Evolutionary conservation across 2,113 vertebrate genomes (phyloP).

Genomic region (Chloroceryle aenea): DNA sequence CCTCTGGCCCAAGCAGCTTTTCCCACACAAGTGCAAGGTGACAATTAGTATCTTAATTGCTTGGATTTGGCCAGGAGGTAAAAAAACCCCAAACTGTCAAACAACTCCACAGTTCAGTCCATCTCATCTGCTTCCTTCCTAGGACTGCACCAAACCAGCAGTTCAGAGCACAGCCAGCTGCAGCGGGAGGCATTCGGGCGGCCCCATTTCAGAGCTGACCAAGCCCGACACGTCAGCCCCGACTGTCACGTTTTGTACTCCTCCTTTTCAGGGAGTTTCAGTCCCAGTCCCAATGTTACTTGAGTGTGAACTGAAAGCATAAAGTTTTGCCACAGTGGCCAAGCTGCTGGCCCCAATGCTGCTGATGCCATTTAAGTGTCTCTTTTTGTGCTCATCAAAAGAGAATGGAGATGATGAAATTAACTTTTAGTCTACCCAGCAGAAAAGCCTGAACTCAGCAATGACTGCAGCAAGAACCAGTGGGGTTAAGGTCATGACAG

Average conservation of each 20-base stretch:
- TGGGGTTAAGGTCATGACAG: not conserved
- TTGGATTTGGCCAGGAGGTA: not conserved
- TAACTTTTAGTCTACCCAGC: not conserved
- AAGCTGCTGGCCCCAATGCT: not conserved
- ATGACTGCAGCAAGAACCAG: fast-evolving
- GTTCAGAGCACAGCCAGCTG: not conserved
- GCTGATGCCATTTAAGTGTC: not conserved
- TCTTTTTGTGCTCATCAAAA: not conserved
- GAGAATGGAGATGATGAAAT: not conserved
- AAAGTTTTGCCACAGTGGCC: not conserved
- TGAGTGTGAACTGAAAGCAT: not conserved
- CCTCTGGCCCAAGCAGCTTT: not conserved
- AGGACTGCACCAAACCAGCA: not conserved
- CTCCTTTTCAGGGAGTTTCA: not conserved
- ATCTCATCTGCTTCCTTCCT: not conserved
- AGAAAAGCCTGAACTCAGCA: not conserved
- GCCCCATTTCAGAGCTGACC: not conserved
- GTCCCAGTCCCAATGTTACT: not conserved
- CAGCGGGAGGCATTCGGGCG: fast-evolving
- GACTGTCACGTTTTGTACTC: not conserved
- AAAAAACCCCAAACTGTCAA: not conserved
- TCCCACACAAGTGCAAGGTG: not conserved
- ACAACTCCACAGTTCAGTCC: not conserved
- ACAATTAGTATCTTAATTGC: not conserved
- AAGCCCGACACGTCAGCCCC: fast-evolving